phyloP scores from a whole-genome alignment of 1,140 invertebrate species.

The Sitodiplosis mosellana region DNA sequence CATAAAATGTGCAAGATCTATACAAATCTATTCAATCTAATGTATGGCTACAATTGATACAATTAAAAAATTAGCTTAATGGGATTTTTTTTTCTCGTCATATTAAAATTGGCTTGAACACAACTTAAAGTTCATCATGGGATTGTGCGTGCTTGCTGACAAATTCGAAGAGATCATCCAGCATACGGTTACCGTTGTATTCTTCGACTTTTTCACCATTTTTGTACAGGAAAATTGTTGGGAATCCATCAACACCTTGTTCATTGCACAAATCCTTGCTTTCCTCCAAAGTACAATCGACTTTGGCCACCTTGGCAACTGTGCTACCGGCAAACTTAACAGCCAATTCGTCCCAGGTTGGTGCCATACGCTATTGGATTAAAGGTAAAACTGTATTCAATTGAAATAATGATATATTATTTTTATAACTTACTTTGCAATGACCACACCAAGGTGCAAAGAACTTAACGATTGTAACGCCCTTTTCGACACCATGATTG shows the following conservation, averaged over 20 bases:
- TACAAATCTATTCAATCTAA: too few relatives aligned
- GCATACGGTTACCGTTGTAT: slow-evolving; percentile 46
- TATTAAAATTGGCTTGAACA: neutral
- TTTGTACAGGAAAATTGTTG: slow-evolving; percentile 45
- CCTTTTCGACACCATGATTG: slow-evolving; percentile 37
- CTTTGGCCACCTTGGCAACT: slow-evolving; percentile 42
- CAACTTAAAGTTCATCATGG: slow-evolving; percentile 1
- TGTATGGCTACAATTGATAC: too few relatives aligned
- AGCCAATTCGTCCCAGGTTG: slow-evolving; percentile 51
- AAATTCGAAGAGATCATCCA: slow-evolving; percentile 47
- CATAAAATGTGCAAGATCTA: too few relatives aligned
- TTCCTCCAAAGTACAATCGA: slow-evolving; percentile 44
- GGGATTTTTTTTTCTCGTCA: too few relatives aligned
- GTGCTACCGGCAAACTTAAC: slow-evolving; percentile 34
- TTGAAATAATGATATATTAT: neutral
- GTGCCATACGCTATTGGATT: slow-evolving; percentile 30
- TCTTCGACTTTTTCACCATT: slow-evolving; percentile 46
- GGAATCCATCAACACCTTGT: slow-evolving; percentile 47
- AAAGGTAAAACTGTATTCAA: slow-evolving; percentile 1
- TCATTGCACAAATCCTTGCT: slow-evolving; percentile 44
- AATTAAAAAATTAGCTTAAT: too few relatives aligned
- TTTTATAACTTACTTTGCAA: neutral
- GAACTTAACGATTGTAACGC: slow-evolving; percentile 53
- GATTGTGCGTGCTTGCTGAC: slow-evolving; percentile 28
- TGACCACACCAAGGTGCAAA: slow-evolving; percentile 53